These are phyloP conservation scores for Slavum lentiscoides DNA, from an alignment of 2,888 invertebrate species.

Conservation along the genomic window DNA sequence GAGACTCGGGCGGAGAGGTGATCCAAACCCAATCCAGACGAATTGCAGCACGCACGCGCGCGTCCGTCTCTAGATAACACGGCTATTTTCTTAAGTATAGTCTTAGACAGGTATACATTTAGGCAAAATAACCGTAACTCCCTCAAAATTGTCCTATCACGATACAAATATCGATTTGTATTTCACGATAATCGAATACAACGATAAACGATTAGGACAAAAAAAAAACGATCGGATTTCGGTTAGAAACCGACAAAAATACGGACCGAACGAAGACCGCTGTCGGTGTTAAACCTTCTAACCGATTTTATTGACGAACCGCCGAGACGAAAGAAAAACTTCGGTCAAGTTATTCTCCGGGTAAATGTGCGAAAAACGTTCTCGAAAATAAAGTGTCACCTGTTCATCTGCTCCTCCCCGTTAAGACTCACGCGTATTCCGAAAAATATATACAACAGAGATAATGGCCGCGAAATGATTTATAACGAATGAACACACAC, in stretches of 20 bases:
- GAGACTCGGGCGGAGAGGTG: too few relatives aligned
- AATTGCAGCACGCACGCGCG: too few relatives aligned
- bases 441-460: conserved; percentile 10
- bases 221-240: not conserved
- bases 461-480: conserved; percentile 31
- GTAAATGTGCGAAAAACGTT: too few relatives aligned
- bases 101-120: too few relatives aligned
- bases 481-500: not conserved
- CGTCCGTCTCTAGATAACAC: too few relatives aligned
- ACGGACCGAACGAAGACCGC: not conserved
- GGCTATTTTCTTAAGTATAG: too few relatives aligned
- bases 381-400: not conserved
- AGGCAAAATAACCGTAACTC: too few relatives aligned
- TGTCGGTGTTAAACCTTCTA: too few relatives aligned
- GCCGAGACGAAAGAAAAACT: not conserved
- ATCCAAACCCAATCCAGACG: too few relatives aligned
- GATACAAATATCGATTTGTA: not conserved
- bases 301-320: too few relatives aligned
- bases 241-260: not conserved
- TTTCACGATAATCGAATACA: not conserved
- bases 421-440: not conserved
- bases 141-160: too few relatives aligned
- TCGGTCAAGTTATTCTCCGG: not conserved
- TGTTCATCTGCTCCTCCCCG: not conserved
- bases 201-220: not conserved